Percentiles rank a stretch among this genome's conserved stretches.
Conservation (phyloP, 2,797 vertebrate genomes). For the Iguana delicatissima region DNA sequence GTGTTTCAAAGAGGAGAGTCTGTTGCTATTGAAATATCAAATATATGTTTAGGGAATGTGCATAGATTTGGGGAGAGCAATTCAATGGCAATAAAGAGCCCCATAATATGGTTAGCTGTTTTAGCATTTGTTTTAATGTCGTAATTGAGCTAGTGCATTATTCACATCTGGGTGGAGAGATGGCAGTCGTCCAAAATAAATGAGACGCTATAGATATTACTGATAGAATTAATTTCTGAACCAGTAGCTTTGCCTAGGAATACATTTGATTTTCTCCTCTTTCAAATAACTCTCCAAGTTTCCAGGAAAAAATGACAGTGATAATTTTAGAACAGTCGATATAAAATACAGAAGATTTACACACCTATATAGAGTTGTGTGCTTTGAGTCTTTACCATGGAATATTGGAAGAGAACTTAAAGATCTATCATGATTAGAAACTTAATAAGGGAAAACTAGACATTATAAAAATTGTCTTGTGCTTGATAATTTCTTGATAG, state of each 20-base stretch:
- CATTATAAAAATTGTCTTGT: too few relatives aligned
- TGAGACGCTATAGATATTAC: not conserved
- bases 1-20: constrained; percentile 60
- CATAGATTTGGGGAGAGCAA: constrained; percentile 51
- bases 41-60: constrained; percentile 54
- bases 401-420: too few relatives aligned
- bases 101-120: constrained; percentile 25
- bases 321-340: too few relatives aligned
- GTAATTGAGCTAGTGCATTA: constrained; percentile 33
- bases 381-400: too few relatives aligned
- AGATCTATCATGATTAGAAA: too few relatives aligned
- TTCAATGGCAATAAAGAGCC: constrained; percentile 55
- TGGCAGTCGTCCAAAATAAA: not conserved
- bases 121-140: constrained; percentile 54
- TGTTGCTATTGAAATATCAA: constrained; percentile 69
- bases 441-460: too few relatives aligned
- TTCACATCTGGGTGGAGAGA: not conserved
- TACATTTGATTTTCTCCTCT: not conserved
- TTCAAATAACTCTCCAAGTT: not conserved
- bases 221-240: not conserved
- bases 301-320: too few relatives aligned
- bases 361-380: too few relatives aligned
- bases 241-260: not conserved
- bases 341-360: too few relatives aligned
- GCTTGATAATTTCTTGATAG: too few relatives aligned